Base-by-base conservation (phyloP, 2,888 invertebrate genomes). In the Eupithecia exiguata region DNA sequence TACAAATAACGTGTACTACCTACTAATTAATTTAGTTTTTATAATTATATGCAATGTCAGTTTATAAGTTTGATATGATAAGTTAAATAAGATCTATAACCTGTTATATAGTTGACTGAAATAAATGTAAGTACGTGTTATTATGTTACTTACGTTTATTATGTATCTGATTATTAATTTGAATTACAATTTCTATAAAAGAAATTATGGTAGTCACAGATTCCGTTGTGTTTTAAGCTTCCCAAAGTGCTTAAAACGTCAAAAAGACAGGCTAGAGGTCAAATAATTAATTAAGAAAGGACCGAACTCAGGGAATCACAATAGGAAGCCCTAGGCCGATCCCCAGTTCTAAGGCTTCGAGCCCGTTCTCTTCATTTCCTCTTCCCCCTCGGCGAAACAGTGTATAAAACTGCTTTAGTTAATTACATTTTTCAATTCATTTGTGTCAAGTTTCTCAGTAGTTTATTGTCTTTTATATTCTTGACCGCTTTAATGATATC, bases 271-370 rank as follows among this genome's bases (percentile, higher is more conserved):
- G 12, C 38, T 36, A 21, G 36, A n/a, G 14, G n/a, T 35, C 38
- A 65, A 65, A 36, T 65, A 66, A 66, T 66, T 43, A 25, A 66
- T 38, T n/a, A 40, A 40, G 40, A 25, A 43, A 43, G 38, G 12
- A 40, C 66, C 80, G 84, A 83, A 79, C 80, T 77, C 63, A 65
- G 0, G 0, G 1, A 30, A 5, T n/a, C 79, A 84, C 84, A 82
- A 83, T 79, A 80, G 77, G 91, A 92, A 90, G 81, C 92, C 92
- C 70, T 91, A 91, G 80, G 70, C 82, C 82, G 82, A 89, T 87
- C 85, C 86, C 82, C 81, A 78, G 69, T 76, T 30, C 63, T 88
- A 85, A 1, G 92, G 89, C 83, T 91, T 91, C 89, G 71, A 72
- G 49, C 71, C 76, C 73, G 66, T 75, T 76, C 77, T 71, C 78